Percentiles rank a stretch among this genome's conserved stretches.
phyloP scores from a whole-genome alignment of 2,113 vertebrate species.

The Maccullochella peelii region DNA sequence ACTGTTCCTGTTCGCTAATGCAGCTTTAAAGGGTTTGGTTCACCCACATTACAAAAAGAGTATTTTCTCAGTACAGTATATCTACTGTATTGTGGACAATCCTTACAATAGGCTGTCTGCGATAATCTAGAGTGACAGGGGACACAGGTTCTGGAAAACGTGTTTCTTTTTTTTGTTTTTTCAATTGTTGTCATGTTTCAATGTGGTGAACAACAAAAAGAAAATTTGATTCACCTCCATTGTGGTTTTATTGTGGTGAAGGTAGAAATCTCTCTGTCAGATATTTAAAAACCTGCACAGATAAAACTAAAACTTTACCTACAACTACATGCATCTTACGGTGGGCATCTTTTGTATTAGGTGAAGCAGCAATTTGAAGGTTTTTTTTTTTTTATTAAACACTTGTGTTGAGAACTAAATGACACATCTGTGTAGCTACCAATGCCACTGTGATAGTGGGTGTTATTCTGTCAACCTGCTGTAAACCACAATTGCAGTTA shows the following conservation, averaged over 20 bases:
- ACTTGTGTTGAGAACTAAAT: background rate
- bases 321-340: background rate
- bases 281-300: background rate
- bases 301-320: background rate
- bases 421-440: background rate
- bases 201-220: background rate
- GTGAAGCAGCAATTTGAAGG: background rate
- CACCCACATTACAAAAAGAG: background rate
- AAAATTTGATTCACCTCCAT: background rate
- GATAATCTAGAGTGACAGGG: background rate
- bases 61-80: background rate
- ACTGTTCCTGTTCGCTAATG: background rate
- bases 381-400: background rate
- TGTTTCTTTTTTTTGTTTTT: background rate
- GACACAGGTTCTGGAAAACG: too few species aligned
- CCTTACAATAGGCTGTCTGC: background rate
- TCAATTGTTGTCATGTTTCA: too few species aligned
- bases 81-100: background rate
- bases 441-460: background rate
- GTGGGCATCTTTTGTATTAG: background rate
- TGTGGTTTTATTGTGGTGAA: background rate
- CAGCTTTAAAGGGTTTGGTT: background rate
- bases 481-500: constrained; percentile 1
- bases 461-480: background rate
- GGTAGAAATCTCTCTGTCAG: background rate